phyloP scores from a whole-genome alignment of 2,888 invertebrate species.

The Creontiades dilutus region DNA sequence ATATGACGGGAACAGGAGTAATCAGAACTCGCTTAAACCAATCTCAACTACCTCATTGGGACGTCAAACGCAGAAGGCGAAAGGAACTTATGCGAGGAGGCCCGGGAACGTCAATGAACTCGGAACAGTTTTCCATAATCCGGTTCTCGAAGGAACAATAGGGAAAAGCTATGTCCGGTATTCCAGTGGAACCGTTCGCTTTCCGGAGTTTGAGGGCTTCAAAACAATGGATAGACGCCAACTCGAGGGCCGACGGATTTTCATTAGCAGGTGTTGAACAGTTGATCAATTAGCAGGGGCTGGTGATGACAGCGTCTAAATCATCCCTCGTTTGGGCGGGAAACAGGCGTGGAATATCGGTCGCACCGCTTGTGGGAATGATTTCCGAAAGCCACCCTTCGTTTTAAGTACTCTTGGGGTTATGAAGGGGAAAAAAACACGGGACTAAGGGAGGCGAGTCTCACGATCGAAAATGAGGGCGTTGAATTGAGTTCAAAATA shows the following conservation, averaged over 20 bases:
- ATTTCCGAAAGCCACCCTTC: neutral
- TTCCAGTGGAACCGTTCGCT: slow-evolving; percentile 8
- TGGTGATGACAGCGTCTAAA: slow-evolving; percentile 55
- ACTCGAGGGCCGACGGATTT: slow-evolving; percentile 12
- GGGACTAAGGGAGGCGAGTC: no score
- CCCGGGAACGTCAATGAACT: neutral
- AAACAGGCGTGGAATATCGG: neutral
- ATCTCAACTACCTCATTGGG: neutral
- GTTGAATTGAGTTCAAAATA: no score
- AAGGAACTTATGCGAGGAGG: neutral
- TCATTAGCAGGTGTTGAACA: slow-evolving; percentile 57
- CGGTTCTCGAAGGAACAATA: neutral
- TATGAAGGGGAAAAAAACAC: neutral
- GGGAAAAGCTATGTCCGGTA: neutral
- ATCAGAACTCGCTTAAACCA: slow-evolving; percentile 7
- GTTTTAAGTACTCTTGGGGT: neutral
- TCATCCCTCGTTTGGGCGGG: neutral
- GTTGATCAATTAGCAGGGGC: slow-evolving; percentile 56
- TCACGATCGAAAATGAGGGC: no score
- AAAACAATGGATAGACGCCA: neutral
- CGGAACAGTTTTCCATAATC: slow-evolving; percentile 7
- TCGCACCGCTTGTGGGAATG: slow-evolving; percentile 1
- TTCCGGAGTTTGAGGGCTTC: neutral
- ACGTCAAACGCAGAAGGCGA: neutral
- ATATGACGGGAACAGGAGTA: neutral